phyloP scores from a whole-genome alignment of 2,797 vertebrate genomes.

The Macroramphosus scolopax region DNA sequence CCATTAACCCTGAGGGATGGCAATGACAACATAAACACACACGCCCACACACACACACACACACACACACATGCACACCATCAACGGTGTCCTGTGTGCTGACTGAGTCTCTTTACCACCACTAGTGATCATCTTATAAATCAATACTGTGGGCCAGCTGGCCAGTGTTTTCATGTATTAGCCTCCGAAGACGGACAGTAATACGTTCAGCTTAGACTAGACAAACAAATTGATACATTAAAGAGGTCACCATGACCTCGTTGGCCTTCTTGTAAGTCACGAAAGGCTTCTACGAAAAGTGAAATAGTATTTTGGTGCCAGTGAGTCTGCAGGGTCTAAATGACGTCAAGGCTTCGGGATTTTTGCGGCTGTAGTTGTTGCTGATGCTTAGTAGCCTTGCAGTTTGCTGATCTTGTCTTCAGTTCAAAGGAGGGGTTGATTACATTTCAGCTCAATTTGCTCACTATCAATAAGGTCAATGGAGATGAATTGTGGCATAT shows the following conservation, averaged over 20 bases:
- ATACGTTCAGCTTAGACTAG: constrained; percentile 74
- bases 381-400: constrained; percentile 39
- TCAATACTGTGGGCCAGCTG: constrained; percentile 77
- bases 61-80: constrained; percentile 28
- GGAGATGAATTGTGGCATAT: constrained; percentile 49
- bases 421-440: constrained; percentile 44
- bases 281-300: constrained; percentile 60
- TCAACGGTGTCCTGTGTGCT: constrained; percentile 56
- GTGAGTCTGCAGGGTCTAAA: constrained; percentile 58
- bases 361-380: constrained; percentile 51
- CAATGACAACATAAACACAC: constrained; percentile 49
- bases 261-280: constrained; percentile 71
- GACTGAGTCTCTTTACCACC: constrained; percentile 66
- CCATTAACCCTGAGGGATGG: constrained; percentile 70
- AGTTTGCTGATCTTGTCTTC: constrained; percentile 45
- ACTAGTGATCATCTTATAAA: constrained; percentile 76
- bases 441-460: constrained; percentile 60
- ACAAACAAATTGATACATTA: constrained; percentile 74
- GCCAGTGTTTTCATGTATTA: constrained; percentile 76
- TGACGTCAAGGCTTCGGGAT: constrained; percentile 62
- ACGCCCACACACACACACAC: constrained; percentile 4
- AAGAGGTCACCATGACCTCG: constrained; percentile 65
- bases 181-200: constrained; percentile 73
- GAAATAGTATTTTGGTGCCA: constrained; percentile 66
- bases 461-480: constrained; percentile 58